These are phyloP conservation scores for Leistus spinibarbis DNA, from an alignment of 2,888 invertebrate species.

Conservation along the genomic window DNA sequence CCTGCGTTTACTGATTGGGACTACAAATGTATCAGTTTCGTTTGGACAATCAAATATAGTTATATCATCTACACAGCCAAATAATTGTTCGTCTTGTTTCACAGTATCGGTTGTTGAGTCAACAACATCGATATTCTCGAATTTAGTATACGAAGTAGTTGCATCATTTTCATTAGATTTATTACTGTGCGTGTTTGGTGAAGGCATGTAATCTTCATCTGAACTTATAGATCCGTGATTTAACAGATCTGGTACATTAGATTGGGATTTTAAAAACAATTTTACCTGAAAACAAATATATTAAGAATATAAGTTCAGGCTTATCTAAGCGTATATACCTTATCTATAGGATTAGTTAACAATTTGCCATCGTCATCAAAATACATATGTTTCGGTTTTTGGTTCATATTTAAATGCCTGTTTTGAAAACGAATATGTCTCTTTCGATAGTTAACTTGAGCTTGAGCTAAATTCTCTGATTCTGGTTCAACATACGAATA, in stretches of 20 bases:
- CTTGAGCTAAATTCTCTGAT: slow-evolving; percentile 51
- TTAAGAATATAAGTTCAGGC: background rate
- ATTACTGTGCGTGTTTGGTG: background rate
- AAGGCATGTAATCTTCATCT: slow-evolving; percentile 34
- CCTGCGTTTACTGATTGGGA: slow-evolving; percentile 40
- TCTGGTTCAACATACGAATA: slow-evolving; percentile 53
- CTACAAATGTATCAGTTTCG: slow-evolving; percentile 11
- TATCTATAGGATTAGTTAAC: slow-evolving; percentile 47
- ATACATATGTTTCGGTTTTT: slow-evolving; percentile 61
- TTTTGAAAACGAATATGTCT: slow-evolving; percentile 65
- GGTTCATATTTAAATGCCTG: slow-evolving; percentile 60
- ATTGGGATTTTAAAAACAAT: slow-evolving; percentile 42
- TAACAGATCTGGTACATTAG: slow-evolving; percentile 34
- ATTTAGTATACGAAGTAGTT: background rate
- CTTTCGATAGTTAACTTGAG: slow-evolving; percentile 69
- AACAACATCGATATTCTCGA: background rate
- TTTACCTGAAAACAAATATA: slow-evolving; percentile 41
- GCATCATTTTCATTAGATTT: background rate
- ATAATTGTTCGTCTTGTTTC: background rate
- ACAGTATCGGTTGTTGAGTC: background rate
- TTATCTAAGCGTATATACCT: background rate
- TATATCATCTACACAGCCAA: slow-evolving; percentile 12
- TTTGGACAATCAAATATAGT: slow-evolving; percentile 14
- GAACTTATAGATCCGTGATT: slow-evolving; percentile 42
- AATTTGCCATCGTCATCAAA: slow-evolving; percentile 72